Conservation (phyloP, 2,888 invertebrate genomes). For the Leucoma salicis region DNA sequence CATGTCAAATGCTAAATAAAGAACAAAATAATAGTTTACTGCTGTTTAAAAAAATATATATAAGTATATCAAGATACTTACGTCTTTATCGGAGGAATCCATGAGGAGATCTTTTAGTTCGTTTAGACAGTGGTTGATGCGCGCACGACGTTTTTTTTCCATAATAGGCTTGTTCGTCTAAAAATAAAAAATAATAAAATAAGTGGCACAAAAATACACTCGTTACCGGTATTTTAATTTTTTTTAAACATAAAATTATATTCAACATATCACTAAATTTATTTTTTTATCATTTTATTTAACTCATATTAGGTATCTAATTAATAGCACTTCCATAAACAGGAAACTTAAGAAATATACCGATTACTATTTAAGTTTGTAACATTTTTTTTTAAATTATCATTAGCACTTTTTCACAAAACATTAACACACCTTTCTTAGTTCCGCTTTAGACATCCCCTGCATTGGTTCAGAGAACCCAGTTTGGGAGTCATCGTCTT, state of each 20-base stretch:
- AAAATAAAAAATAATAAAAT: slow-evolving; percentile 14
- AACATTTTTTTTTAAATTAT: background rate
- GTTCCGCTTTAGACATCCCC: slow-evolving; percentile 86
- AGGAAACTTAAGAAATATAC: no score
- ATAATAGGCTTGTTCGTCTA: slow-evolving; percentile 96
- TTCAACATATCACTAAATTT: no score
- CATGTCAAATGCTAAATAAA: no score
- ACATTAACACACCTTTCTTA: slow-evolving; percentile 81
- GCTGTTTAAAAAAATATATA: no score
- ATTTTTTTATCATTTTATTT: no score
- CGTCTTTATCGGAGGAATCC: slow-evolving; percentile 94
- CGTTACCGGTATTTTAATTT: no score
- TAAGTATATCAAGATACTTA: slow-evolving; percentile 84
- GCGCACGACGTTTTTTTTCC: slow-evolving; percentile 94
- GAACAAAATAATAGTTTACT: no score
- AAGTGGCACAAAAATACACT: no score
- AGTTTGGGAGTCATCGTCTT: slow-evolving; percentile 81
- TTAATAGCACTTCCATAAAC: no score
- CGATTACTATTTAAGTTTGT: no score
- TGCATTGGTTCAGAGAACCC: slow-evolving; percentile 77
- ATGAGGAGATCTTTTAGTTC: slow-evolving; percentile 93
- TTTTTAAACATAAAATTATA: background rate
- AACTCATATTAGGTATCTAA: no score
- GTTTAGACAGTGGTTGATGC: slow-evolving; percentile 94
- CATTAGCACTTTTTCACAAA: background rate